These are phyloP conservation scores for Meghimatium bilineatum DNA, from an alignment of 2,888 invertebrate species.

Conservation along the genomic window DNA sequence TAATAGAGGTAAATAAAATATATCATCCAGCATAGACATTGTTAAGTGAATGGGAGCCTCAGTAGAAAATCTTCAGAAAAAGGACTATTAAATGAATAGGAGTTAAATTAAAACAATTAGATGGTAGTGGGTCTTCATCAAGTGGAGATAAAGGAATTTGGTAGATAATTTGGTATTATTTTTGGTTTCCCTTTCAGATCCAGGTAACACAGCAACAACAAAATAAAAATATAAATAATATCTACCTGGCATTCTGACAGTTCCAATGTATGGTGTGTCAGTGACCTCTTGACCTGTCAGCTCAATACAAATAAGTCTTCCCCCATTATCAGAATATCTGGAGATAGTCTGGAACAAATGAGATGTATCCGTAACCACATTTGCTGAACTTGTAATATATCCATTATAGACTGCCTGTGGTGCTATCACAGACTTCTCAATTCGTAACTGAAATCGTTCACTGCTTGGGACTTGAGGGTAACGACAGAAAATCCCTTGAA, in stretches of 20 bases:
- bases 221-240: not conserved
- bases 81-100: no score
- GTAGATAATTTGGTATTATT: no score
- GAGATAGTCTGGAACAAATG: slow-evolving; percentile 62
- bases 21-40: no score
- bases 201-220: not conserved
- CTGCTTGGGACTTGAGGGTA: slow-evolving; percentile 54
- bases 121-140: no score
- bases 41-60: no score
- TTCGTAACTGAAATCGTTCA: slow-evolving; percentile 63
- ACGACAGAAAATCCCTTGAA: slow-evolving; percentile 65
- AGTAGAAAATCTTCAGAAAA: no score
- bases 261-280: not conserved
- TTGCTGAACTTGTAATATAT: not conserved
- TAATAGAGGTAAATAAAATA: no score
- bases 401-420: slow-evolving; percentile 38
- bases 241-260: slow-evolving; percentile 13
- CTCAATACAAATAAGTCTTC: slow-evolving; percentile 64
- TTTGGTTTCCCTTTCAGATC: no score
- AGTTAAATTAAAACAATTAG: no score
- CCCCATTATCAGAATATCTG: slow-evolving; percentile 59
- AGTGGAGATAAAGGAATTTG: no score
- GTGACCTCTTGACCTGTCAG: slow-evolving; percentile 57
- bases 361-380: slow-evolving; percentile 49
- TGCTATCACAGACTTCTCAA: slow-evolving; percentile 63